A percentile compares a stretch with the other conserved stretches of the same genome.
phyloP scores from a whole-genome alignment of 1,140 invertebrate species.

The Brachionus sp. region DNA sequence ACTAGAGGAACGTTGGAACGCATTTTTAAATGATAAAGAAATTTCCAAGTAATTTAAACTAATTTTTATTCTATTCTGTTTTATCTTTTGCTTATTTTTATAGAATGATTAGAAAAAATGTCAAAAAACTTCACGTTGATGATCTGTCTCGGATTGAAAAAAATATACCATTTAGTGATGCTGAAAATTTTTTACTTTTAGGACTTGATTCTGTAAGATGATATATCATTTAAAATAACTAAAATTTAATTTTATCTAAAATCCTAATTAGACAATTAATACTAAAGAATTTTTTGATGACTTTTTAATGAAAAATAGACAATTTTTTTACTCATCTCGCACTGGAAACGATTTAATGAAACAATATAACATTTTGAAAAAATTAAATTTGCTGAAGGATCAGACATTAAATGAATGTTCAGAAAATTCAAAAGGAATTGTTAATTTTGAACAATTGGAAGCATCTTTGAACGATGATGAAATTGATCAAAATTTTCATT shows the following conservation, averaged over 20 bases:
- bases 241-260: background rate
- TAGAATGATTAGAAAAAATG: constrained; percentile 37
- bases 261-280: background rate
- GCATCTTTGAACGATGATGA: background rate
- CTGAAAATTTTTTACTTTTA: constrained; percentile 19
- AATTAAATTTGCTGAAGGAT: constrained; percentile 8
- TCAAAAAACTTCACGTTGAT: constrained; percentile 36
- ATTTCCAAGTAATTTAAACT: constrained; percentile 57
- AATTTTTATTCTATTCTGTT: background rate
- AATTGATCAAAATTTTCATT: background rate
- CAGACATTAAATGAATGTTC: background rate
- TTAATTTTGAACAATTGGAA: constrained; percentile 11
- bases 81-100: background rate
- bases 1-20: constrained; percentile 91
- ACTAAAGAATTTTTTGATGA: constrained; percentile 24
- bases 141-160: background rate
- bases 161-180: background rate
- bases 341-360: background rate
- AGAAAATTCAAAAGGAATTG: background rate
- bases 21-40: constrained; percentile 82
- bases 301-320: constrained; percentile 22
- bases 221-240: background rate
- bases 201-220: constrained; percentile 22
- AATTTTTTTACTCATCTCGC: background rate
- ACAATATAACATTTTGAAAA: constrained; percentile 6